Percentiles rank a stretch among this genome's conserved stretches.
Evolutionary conservation across 2,888 invertebrate genomes (phyloP).

Genomic region (Celastrina argiolus): DNA sequence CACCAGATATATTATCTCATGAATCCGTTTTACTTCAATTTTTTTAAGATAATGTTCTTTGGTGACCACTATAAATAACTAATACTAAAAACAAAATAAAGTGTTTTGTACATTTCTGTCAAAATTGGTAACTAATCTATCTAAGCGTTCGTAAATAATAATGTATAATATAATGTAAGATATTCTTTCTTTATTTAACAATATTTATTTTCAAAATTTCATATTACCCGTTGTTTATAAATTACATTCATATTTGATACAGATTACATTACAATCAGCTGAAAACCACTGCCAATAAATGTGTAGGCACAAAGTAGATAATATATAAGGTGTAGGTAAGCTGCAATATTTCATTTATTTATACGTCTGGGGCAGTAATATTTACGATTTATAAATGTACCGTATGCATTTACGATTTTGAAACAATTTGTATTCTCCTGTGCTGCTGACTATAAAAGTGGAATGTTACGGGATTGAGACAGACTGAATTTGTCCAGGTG

Average conservation of each 20-base stretch:
- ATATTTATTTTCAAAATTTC: constrained; percentile 24
- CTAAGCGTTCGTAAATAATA: too few relatives aligned
- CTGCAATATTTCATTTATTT: constrained; percentile 11
- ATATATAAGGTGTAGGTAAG: not conserved
- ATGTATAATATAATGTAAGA: too few relatives aligned
- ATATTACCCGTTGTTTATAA: not conserved
- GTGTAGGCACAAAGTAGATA: too few relatives aligned
- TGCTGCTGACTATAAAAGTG: constrained; percentile 58
- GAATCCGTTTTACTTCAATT: too few relatives aligned
- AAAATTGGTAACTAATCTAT: too few relatives aligned
- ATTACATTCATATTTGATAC: not conserved
- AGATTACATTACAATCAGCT: not conserved
- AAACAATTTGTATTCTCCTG: constrained; percentile 69
- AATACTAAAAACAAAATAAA: too few relatives aligned
- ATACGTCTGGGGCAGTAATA: constrained; percentile 20
- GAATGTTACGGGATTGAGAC: constrained; percentile 39
- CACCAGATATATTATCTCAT: too few relatives aligned
- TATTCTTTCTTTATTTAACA: too few relatives aligned
- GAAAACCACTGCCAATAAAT: not conserved
- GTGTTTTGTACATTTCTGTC: too few relatives aligned
- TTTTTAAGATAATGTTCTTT: too few relatives aligned
- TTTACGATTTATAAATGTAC: constrained; percentile 43
- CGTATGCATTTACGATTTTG: constrained; percentile 64
- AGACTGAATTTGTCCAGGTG: constrained; percentile 59
- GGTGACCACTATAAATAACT: too few relatives aligned